Evolutionary conservation across 2,797 vertebrate genomes (phyloP).

Genomic region (Enteromius afrohamiltoni): DNA sequence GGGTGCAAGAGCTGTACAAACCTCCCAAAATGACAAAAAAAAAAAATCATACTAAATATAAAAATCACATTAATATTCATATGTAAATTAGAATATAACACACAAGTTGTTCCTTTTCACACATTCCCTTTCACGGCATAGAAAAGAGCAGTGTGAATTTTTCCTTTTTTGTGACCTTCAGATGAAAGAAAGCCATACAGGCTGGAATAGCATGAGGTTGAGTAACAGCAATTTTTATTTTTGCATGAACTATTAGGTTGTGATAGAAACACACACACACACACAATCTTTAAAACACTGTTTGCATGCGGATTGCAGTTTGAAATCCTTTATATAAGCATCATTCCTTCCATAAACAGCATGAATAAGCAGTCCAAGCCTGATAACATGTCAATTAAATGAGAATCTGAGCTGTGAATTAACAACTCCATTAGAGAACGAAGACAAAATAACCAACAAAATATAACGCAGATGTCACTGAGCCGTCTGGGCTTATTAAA

Average conservation of each 20-base stretch:
- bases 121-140: neutral
- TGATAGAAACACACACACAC: neutral
- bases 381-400: slow-evolving; percentile 29
- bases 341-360: neutral
- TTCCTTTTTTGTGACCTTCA: neutral
- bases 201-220: neutral
- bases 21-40: neutral
- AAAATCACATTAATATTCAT: neutral
- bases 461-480: slow-evolving; percentile 57
- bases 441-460: slow-evolving; percentile 45
- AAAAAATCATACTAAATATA: neutral
- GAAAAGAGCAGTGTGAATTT: neutral
- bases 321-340: neutral
- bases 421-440: slow-evolving; percentile 26
- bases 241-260: neutral
- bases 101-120: neutral
- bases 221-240: neutral
- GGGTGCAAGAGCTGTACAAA: neutral
- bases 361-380: neutral
- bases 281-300: neutral
- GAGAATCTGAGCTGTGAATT: slow-evolving; percentile 35
- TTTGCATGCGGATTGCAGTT: neutral
- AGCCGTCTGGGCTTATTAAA: slow-evolving; percentile 58
- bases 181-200: neutral
- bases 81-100: neutral